phyloP scores from a whole-genome alignment of 1,140 invertebrate genomes.

The Forficula auricularia region DNA sequence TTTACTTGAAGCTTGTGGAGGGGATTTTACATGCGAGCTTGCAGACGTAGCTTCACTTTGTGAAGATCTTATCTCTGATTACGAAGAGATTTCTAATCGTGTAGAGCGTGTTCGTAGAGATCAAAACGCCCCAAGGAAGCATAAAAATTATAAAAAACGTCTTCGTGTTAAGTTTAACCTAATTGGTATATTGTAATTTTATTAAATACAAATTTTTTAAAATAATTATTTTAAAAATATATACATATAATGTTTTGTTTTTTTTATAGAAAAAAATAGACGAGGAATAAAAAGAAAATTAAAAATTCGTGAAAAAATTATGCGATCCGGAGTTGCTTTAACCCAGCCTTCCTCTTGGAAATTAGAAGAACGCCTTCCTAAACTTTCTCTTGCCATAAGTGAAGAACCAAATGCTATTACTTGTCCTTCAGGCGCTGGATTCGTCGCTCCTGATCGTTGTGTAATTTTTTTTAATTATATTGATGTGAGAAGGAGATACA shows the following conservation, averaged over 20 bases:
- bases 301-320: slow-evolving; percentile 16
- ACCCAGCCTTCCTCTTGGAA: too few species aligned
- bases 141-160: slow-evolving; percentile 14
- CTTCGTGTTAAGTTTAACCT: slow-evolving; percentile 23
- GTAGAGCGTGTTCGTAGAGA: slow-evolving; percentile 10
- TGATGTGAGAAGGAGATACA: too few species aligned
- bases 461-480: too few species aligned
- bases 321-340: not conserved
- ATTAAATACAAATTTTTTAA: slow-evolving; percentile 5
- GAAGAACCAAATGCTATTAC: too few species aligned
- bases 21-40: slow-evolving; percentile 19
- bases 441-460: too few species aligned
- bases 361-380: too few species aligned
- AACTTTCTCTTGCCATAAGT: too few species aligned
- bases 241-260: not conserved
- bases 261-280: slow-evolving; percentile 20
- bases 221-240: not conserved
- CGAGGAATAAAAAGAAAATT: slow-evolving; percentile 17
- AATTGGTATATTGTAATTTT: slow-evolving; percentile 14
- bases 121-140: not conserved
- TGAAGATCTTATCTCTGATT: slow-evolving; percentile 13
- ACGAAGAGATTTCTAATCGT: slow-evolving; percentile 17
- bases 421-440: too few species aligned
- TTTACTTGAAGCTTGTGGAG: slow-evolving; percentile 17
- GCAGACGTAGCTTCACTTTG: slow-evolving; percentile 22